Percentiles rank a stretch among this genome's conserved stretches.
Conservation (phyloP, 2,113 vertebrate species). For the Eubucco bourcierii region DNA sequence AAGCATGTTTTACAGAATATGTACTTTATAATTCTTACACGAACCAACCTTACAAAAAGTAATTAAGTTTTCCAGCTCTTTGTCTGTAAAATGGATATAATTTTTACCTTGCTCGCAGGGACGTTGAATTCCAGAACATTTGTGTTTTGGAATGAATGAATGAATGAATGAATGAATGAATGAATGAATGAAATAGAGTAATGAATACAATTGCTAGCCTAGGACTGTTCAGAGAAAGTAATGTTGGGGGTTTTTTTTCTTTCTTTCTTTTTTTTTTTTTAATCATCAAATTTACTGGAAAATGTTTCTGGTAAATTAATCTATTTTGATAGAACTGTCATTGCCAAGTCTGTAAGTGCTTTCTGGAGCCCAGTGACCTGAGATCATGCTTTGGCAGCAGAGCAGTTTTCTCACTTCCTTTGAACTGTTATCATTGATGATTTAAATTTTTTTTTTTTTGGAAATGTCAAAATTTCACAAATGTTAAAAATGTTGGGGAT, state of each 20-base stretch:
- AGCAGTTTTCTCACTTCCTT: background rate
- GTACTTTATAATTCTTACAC: background rate
- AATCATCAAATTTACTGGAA: background rate
- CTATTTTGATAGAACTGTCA: background rate
- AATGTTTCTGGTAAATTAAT: background rate
- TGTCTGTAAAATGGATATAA: background rate
- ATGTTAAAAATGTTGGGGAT: background rate
- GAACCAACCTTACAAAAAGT: background rate
- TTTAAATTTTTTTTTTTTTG: background rate
- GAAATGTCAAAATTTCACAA: background rate
- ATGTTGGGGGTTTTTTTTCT: no score
- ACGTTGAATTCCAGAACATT: background rate
- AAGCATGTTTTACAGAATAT: background rate
- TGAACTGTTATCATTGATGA: background rate
- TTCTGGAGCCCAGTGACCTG: background rate
- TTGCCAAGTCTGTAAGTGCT: background rate
- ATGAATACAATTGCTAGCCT: background rate
- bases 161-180: background rate
- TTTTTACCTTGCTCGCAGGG: background rate
- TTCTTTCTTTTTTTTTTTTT: background rate
- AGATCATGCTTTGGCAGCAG: background rate
- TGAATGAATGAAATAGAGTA: background rate
- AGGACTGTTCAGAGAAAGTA: background rate
- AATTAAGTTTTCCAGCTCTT: background rate
- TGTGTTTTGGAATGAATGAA: background rate